Evolutionary conservation across 2,797 vertebrate species (phyloP), one percentile per base, ranked within the genome.

Genomic region (Valencia hispanica): DNA sequence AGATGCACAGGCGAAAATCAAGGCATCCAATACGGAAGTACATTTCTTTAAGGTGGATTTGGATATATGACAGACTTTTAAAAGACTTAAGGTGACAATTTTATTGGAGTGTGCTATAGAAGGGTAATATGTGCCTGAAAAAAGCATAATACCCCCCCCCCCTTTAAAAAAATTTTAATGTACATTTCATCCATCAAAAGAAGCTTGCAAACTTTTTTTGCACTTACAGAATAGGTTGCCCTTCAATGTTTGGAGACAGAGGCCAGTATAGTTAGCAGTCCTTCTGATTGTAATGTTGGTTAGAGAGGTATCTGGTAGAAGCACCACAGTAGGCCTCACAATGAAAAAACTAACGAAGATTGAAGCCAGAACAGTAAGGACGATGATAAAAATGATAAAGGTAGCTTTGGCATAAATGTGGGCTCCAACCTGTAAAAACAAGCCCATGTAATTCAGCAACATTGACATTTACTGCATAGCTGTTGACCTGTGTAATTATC

Each of bases 351-450:
- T 96, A 76, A 95, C 70, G 55, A 96, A 87, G 75, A 96, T 91
- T 0, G 93, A 93, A 65, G 87, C 78, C 75, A 97, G 87, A 71
- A 95, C 94, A 0, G 90, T 50, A 0, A 83, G 86, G 14, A 96
- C 95, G 66, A 96, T 85, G 61, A 96, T 79, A 78, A 96, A 93
- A 34, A 96, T 95, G 27, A 96, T 84, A 78, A 97, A 96, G 63
- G 95, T 91, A 4, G 96, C 93, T 1, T 93, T 94, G 76, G 96
- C 94, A 3, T 97, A 97, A 74, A 97, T 96, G 43, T 95, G 90
- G 6, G 96, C 95, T 1, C 96, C 96, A 50, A 94, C 89, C 91
- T 93, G 90, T 30, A 84, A 86, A 30, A 53, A 89, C 18, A 88
- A 71, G 17, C 9, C 51, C 55, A 34, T 74, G n/a, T 12, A 32